Evolutionary conservation across 1,140 invertebrate species (phyloP).

Genomic region (Triops longicaudatus): DNA sequence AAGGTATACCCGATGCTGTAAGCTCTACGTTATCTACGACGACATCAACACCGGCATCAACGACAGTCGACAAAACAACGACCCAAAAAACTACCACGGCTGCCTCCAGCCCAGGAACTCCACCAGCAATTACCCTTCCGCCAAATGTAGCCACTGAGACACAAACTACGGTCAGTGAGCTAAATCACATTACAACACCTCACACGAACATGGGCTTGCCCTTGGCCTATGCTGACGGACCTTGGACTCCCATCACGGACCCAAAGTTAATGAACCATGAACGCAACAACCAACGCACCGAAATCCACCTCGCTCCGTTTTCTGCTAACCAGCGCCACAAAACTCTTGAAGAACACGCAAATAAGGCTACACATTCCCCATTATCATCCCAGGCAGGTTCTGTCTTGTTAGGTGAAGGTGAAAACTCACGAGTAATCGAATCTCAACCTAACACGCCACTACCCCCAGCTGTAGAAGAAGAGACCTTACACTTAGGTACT

Average conservation of each 20-base stretch:
- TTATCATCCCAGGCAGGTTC: not conserved
- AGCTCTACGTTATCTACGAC: slow-evolving; percentile 18
- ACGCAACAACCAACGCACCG: not conserved
- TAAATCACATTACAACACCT: not conserved
- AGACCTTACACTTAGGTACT: not conserved
- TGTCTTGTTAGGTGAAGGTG: not conserved
- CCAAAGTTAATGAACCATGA: slow-evolving; percentile 1
- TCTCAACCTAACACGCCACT: not conserved
- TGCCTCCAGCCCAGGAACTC: not conserved
- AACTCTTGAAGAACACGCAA: not conserved
- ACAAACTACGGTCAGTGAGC: not conserved
- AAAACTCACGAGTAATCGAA: not conserved
- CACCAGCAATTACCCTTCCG: not conserved
- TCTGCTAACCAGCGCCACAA: not conserved
- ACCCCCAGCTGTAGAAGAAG: not conserved
- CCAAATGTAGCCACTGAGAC: not conserved
- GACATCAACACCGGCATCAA: slow-evolving; percentile 12
- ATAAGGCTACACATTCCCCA: not conserved
- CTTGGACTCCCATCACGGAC: not conserved
- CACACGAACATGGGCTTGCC: not conserved
- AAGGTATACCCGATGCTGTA: not conserved
- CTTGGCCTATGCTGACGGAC: not conserved
- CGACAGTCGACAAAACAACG: slow-evolving; percentile 16
- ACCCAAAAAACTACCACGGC: not conserved
- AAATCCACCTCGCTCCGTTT: not conserved